These are phyloP conservation scores for Patella pellucida DNA, from an alignment of 2,888 invertebrate species.

Conservation along the genomic window DNA sequence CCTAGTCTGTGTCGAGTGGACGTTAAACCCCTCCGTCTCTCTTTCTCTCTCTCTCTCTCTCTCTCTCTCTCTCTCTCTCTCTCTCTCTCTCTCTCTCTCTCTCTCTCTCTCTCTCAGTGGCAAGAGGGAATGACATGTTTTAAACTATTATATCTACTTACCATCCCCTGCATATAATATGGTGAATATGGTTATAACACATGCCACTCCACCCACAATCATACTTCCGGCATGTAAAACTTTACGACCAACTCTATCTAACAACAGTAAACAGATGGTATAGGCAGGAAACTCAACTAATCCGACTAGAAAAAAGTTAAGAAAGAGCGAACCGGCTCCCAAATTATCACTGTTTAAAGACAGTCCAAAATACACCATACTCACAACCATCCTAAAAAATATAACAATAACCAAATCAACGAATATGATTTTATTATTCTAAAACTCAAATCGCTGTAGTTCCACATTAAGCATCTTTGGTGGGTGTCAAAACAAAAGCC, in stretches of 20 bases:
- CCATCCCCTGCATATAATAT: constrained; percentile 36
- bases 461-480: no score
- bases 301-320: constrained; percentile 49
- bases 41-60: no score
- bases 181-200: constrained; percentile 70
- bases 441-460: no score
- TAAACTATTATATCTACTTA: constrained; percentile 18
- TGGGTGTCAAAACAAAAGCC: no score
- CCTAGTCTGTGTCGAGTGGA: no score
- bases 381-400: constrained; percentile 42
- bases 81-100: no score
- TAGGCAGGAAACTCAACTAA: constrained; percentile 48
- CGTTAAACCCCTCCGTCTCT: no score
- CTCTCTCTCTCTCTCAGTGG: no score
- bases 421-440: no score
- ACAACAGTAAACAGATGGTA: constrained; percentile 30
- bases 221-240: constrained; percentile 35
- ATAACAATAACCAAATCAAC: not conserved
- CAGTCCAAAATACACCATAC: constrained; percentile 50
- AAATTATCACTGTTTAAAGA: constrained; percentile 47
- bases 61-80: no score
- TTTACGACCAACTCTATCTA: constrained; percentile 43
- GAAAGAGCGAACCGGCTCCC: constrained; percentile 39
- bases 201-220: constrained; percentile 40
- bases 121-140: no score